These are phyloP conservation scores for Oryzias dopingdopingensis DNA, from an alignment of 2,797 vertebrate genomes.

Conservation along the genomic window DNA sequence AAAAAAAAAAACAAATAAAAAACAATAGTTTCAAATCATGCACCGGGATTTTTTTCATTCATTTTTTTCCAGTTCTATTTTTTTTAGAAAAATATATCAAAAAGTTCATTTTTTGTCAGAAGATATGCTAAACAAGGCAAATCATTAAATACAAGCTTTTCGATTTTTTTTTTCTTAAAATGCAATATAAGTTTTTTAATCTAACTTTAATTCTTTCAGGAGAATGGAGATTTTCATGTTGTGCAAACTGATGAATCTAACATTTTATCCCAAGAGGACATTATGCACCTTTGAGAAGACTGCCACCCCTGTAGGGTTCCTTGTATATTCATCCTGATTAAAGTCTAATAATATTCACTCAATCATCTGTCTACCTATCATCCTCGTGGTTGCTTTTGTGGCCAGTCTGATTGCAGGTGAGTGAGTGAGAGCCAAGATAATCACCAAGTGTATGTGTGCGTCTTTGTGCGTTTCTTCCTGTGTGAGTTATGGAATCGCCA, in stretches of 20 bases:
- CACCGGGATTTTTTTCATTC: too few relatives aligned
- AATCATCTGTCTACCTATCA: slow-evolving; percentile 21
- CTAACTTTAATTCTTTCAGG: slow-evolving; percentile 5
- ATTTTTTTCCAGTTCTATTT: too few relatives aligned
- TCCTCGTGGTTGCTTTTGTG: slow-evolving; percentile 23
- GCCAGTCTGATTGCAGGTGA: slow-evolving; percentile 57
- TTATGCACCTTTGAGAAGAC: slow-evolving; percentile 12
- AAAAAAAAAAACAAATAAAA: too few relatives aligned
- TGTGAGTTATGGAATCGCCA: slow-evolving; percentile 61
- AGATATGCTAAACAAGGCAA: too few relatives aligned
- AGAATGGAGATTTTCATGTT: background rate
- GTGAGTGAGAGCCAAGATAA: slow-evolving; percentile 61
- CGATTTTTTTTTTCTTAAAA: too few relatives aligned
- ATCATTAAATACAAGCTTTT: too few relatives aligned
- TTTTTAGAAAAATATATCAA: too few relatives aligned
- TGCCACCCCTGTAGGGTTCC: background rate
- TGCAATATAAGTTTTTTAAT: too few relatives aligned
- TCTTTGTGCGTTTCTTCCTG: slow-evolving; percentile 37
- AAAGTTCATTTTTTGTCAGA: too few relatives aligned
- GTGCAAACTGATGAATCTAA: slow-evolving; percentile 8
- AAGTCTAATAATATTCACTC: slow-evolving; percentile 17
- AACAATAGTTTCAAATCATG: too few relatives aligned
- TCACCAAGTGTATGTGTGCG: slow-evolving; percentile 52
- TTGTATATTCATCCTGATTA: slow-evolving; percentile 29
- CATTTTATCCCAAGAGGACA: slow-evolving; percentile 3